Base-by-base conservation (phyloP, 2,113 vertebrate species). In the Dipodomys merriami region DNA sequence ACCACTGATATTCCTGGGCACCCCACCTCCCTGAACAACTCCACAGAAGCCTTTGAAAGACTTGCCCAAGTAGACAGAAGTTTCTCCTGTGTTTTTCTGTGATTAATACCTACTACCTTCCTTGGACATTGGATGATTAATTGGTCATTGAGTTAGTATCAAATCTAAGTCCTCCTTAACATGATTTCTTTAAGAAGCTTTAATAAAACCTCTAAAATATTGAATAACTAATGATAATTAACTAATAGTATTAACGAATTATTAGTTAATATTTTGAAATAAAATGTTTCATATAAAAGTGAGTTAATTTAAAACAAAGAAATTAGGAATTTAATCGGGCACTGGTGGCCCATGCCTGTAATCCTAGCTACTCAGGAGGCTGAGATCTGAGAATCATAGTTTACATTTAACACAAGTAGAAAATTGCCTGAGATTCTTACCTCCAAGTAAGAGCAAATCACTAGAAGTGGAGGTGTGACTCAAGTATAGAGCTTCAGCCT, bases 211-310 rank as follows among this genome's bases (percentile, higher is more conserved):
- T 9, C 65, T 88, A 19, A 35, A 76, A 35, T 35, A 7, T 83
- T 83, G 65, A 7, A 25, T 82, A 33, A 11, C 35, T 46, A 46
- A 67, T 67, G 46, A 67, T 18, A 16, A 57, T 57, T 57, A 57
- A 57, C 15, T 13, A 57, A 57, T 3, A 39, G 39, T 16, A 57
- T 57, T 57, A 57, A 57, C 15, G 2, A 57, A 18, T 3, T 64
- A 27, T 27, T 33, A 15, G 25, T 72, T 60, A 85, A 27, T 85
- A 57, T 11, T 35, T 72, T 33, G 27, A 33, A 72, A 53, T 10
- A 94, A 88, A 65, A 85, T 82, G 19, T 82, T 88, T 91, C 33
- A 13, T 11, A 88, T 80, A 78, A 85, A 82, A 83, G 7, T 27
- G 74, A 84, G 67, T 90, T 30, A 82, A 86, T 67, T 90, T 30